A percentile compares a stretch with the other conserved stretches of the same genome.
These are phyloP conservation scores for Mylabris phalerata DNA, from an alignment of 1,140 invertebrate genomes.

Conservation along the genomic window DNA sequence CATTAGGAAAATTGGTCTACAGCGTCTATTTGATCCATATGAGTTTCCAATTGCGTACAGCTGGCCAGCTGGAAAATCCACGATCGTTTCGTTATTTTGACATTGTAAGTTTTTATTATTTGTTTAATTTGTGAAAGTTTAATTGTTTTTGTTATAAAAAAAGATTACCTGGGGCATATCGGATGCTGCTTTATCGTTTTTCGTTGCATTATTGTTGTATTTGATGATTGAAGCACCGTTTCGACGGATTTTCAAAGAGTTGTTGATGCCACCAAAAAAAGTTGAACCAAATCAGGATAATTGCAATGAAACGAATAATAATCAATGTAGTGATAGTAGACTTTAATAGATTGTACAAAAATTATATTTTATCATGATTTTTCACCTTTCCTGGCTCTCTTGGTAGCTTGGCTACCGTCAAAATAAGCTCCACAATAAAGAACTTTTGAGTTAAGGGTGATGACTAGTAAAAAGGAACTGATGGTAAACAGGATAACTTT, in stretches of 20 bases:
- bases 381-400: too few relatives aligned
- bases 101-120: conserved; percentile 31
- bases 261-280: conserved; percentile 26
- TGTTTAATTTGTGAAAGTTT: background rate
- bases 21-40: conserved; percentile 59
- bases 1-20: conserved; percentile 64
- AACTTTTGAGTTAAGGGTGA: too few relatives aligned
- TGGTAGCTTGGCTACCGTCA: too few relatives aligned
- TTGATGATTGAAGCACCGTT: conserved; percentile 46
- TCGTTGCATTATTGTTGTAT: conserved; percentile 41
- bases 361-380: too few relatives aligned
- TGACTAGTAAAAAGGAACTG: too few relatives aligned
- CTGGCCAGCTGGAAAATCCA: conserved; percentile 43
- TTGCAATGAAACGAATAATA: background rate
- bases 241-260: conserved; percentile 41
- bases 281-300: background rate
- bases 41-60: conserved; percentile 43
- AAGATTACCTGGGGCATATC: conserved; percentile 33
- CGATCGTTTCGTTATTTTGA: conserved; percentile 39
- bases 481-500: too few relatives aligned
- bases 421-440: too few relatives aligned
- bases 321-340: conserved; percentile 11
- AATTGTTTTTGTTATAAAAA: conserved; percentile 11
- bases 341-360: conserved; percentile 11
- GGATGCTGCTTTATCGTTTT: conserved; percentile 41